These are phyloP conservation scores for Galemys pyrenaicus DNA, from an alignment of 2,113 vertebrate species.

Conservation along the genomic window DNA sequence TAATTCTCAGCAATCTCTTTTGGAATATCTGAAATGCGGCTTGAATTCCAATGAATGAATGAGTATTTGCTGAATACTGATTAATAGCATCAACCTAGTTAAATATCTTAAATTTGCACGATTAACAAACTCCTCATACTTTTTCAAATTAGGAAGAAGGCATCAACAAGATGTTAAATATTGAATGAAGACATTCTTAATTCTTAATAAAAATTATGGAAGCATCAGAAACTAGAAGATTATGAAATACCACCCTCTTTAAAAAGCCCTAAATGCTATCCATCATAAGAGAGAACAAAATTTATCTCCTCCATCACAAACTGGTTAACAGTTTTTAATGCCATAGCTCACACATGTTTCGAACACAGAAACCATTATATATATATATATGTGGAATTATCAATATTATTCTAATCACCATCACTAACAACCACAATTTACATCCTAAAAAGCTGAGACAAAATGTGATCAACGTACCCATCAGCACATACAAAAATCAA, in stretches of 20 bases:
- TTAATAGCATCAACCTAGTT: constrained; percentile 15
- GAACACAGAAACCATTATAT: neutral
- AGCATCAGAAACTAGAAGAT: neutral
- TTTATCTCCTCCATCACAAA: neutral
- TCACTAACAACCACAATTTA: neutral
- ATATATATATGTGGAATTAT: neutral
- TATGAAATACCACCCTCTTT: neutral
- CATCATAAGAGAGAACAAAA: constrained; percentile 2
- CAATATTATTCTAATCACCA: neutral
- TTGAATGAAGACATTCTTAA: constrained; percentile 1
- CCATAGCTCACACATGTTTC: constrained; percentile 12
- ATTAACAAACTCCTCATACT: neutral
- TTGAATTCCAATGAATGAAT: constrained; percentile 50
- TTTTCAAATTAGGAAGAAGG: constrained; percentile 32
- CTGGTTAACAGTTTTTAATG: neutral
- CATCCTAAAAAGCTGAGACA: neutral
- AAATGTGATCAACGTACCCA: neutral
- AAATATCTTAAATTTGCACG: constrained; percentile 30
- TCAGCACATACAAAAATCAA: neutral
- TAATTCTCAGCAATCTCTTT: constrained; percentile 57
- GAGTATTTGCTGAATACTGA: constrained; percentile 49
- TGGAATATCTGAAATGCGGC: constrained; percentile 32
- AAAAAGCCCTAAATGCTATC: neutral
- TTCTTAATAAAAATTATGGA: constrained; percentile 29
- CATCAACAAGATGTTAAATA: neutral